Evolutionary conservation across 1,140 invertebrate genomes (phyloP), one percentile per base, ranked within the genome.

Genomic region (Phenacoccus solenopsis): DNA sequence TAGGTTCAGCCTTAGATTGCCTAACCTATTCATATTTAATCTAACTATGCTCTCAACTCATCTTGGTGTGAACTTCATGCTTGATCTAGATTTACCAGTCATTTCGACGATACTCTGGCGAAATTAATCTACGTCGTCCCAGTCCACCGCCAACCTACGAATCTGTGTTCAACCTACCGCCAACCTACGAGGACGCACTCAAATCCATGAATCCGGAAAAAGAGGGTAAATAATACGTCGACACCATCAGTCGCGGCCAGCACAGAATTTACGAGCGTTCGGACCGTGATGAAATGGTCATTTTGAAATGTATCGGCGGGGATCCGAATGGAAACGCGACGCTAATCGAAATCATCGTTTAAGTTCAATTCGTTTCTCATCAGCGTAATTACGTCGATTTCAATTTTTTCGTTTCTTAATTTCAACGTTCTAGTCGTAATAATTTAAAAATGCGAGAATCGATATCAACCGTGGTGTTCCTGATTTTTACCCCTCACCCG

Each of bases 161-260:
- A 71, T 35, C 71, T 10, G 71, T 71, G 20, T 69, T 71, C n/a
- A 71, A 68, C 24, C 59, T 68, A 49, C 71, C 71, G 22, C 71
- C 71, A 21, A 59, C 28, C 12, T 71, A 71, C 28, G 71, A 71
- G 0, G 71, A 71, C 35, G 71, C 35, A 1, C 61, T 69, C 16
- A 71, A 57, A 67, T 57, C 68, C 35, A 28, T 61, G 57, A 69
- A 69, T 22, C 68, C 28, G 7, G 59, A 71, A n/a, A 68, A 71
- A 71, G 59, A 71, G 27, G 16, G 24, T 30, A 69, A 68, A 67
- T 21, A 59, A 3, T 5, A n/a, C 38, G 16, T 2, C 4, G 12
- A 49, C 3, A 49, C 2, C 20, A 49, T n/a, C 13, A 32, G 5
- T 13, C 30, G 30, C 5, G 30, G 30, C 30, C 5, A 5, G 5